phyloP scores from a whole-genome alignment of 2,888 invertebrate species.

The Eupeodes luniger region DNA sequence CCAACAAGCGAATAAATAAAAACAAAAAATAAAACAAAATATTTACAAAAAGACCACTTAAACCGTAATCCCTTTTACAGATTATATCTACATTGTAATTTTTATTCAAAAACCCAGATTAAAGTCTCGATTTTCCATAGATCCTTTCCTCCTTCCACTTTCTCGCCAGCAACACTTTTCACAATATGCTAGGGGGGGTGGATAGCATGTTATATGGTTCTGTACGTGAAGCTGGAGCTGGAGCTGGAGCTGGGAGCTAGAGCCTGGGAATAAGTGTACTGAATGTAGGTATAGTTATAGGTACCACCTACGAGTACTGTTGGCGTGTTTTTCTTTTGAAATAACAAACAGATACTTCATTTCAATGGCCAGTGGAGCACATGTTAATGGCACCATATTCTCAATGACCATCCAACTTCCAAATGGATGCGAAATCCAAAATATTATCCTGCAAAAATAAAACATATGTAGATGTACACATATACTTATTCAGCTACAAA shows the following conservation, averaged over 20 bases:
- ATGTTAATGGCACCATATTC: conserved; percentile 41
- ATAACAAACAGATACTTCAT: conserved; percentile 53
- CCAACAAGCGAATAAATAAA: background rate
- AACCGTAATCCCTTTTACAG: conserved; percentile 40
- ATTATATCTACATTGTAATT: conserved; percentile 59
- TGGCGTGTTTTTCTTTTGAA: conserved; percentile 42
- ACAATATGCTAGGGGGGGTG: background rate
- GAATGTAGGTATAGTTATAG: background rate
- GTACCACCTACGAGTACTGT: background rate
- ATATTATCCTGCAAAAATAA: too few relatives aligned
- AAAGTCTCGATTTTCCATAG: conserved; percentile 24
- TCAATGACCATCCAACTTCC: conserved; percentile 48
- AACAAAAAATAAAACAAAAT: conserved; percentile 7
- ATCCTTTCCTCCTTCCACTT: background rate
- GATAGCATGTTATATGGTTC: too few relatives aligned
- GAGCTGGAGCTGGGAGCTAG: too few relatives aligned
- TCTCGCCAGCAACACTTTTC: background rate
- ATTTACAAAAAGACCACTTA: conserved; percentile 36
- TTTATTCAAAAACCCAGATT: conserved; percentile 53
- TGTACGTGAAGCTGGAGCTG: too few relatives aligned
- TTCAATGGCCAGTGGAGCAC: conserved; percentile 32
- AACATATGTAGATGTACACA: background rate
- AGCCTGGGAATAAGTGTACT: too few relatives aligned
- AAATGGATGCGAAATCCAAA: conserved; percentile 35
- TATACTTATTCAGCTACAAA: too few relatives aligned